Conservation (phyloP, 2,888 invertebrate genomes). For the Philaethria dido region DNA sequence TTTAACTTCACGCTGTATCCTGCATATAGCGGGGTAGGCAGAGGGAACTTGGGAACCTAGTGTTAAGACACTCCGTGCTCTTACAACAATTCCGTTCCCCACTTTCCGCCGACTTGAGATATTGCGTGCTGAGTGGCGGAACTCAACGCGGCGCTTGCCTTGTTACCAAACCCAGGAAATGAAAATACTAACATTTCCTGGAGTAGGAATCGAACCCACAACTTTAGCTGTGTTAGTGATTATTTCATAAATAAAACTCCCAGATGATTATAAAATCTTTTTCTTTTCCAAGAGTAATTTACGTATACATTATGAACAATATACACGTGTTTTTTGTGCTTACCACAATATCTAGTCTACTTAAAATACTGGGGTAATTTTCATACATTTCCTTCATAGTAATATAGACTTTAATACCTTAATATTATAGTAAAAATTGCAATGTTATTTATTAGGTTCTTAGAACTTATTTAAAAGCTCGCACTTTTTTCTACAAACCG, state of each 20-base stretch:
- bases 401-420: not conserved
- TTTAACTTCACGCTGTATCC: too few relatives aligned
- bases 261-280: conserved; percentile 2
- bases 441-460: not conserved
- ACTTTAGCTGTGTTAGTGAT: too few relatives aligned
- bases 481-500: conserved; percentile 16
- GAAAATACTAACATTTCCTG: too few relatives aligned
- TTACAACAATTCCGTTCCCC: too few relatives aligned
- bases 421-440: not conserved
- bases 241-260: not conserved
- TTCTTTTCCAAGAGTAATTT: not conserved
- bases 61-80: too few relatives aligned
- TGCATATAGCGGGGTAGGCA: too few relatives aligned
- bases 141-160: too few relatives aligned
- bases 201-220: too few relatives aligned
- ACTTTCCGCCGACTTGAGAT: too few relatives aligned
- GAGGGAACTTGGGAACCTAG: too few relatives aligned
- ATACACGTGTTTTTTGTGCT: conserved; percentile 37
- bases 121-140: too few relatives aligned
- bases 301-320: conserved; percentile 30
- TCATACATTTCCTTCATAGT: not conserved
- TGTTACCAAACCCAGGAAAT: too few relatives aligned
- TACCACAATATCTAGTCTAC: conserved; percentile 31
- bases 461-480: conserved; percentile 5
- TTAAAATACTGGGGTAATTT: conserved; percentile 15